These are phyloP conservation scores for Campaea margaritaria DNA, from an alignment of 2,888 invertebrate species.

Conservation along the genomic window DNA sequence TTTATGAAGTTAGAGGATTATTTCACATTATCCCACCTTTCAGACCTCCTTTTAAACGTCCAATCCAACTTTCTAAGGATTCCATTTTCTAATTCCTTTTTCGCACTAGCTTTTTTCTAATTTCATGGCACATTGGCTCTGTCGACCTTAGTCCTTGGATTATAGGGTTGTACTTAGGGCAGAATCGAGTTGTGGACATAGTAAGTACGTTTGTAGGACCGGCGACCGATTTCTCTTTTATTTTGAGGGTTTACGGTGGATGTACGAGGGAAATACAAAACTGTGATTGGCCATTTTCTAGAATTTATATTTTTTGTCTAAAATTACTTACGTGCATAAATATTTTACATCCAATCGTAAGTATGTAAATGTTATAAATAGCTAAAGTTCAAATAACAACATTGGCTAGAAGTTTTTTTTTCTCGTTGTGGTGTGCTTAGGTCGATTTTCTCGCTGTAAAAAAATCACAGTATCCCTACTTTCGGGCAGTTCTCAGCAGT, in stretches of 20 bases:
- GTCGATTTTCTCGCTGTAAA: too few species aligned
- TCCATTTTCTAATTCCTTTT: constrained; percentile 29
- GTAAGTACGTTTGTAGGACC: neutral
- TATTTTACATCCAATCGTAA: too few species aligned
- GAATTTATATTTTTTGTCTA: too few species aligned
- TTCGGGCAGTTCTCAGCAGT: too few species aligned
- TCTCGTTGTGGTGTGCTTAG: too few species aligned
- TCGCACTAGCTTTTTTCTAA: constrained; percentile 17
- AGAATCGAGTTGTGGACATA: neutral
- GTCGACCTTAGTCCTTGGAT: constrained; percentile 19
- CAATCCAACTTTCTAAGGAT: constrained; percentile 28
- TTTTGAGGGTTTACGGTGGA: neutral
- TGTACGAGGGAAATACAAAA: neutral
- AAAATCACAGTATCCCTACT: too few species aligned
- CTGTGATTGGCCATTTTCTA: too few species aligned
- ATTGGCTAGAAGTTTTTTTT: too few species aligned
- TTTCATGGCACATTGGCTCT: constrained; percentile 21
- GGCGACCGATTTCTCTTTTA: neutral
- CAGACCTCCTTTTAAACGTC: constrained; percentile 8
- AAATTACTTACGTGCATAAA: too few species aligned
- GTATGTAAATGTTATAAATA: too few species aligned
- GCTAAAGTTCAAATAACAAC: too few species aligned
- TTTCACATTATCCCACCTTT: neutral
- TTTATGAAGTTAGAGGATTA: neutral
- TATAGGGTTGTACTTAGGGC: constrained; percentile 17